Percentiles rank a stretch among this genome's conserved stretches.
These are phyloP conservation scores for Fistularia tabacaria DNA, from an alignment of 2,797 vertebrate genomes.

Conservation along the genomic window DNA sequence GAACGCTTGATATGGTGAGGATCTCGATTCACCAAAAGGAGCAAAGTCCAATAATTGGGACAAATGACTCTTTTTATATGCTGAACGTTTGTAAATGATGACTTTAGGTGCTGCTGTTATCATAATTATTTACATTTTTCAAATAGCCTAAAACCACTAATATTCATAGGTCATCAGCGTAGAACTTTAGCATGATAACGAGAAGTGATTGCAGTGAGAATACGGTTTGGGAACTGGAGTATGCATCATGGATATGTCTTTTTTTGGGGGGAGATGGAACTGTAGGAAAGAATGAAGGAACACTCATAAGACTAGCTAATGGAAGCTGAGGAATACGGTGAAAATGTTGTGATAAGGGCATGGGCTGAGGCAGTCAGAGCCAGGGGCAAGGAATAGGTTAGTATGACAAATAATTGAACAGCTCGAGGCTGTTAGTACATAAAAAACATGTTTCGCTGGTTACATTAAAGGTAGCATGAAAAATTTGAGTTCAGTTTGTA, in stretches of 20 bases:
- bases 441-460: constrained; percentile 22
- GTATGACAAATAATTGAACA: constrained; percentile 58
- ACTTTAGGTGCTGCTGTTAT: background rate
- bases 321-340: background rate
- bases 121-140: background rate
- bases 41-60: too few relatives aligned
- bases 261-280: constrained; percentile 10
- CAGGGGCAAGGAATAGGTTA: constrained; percentile 38
- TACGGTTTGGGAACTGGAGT: constrained; percentile 23
- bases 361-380: constrained; percentile 11
- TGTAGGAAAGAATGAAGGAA: background rate
- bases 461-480: constrained; percentile 43
- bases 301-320: constrained; percentile 4
- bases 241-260: constrained; percentile 30
- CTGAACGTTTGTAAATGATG: background rate
- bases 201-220: constrained; percentile 20
- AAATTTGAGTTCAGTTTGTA: constrained; percentile 35
- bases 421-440: constrained; percentile 37
- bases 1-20: too few relatives aligned
- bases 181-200: constrained; percentile 31
- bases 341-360: constrained; percentile 24
- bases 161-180: constrained; percentile 36
- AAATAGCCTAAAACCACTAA: constrained; percentile 48
- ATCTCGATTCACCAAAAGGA: too few relatives aligned
- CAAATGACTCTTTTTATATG: too few relatives aligned